A percentile compares a stretch with the other conserved stretches of the same genome.
Conservation (phyloP, 2,888 invertebrate genomes). For the Polymixis lichenea region DNA sequence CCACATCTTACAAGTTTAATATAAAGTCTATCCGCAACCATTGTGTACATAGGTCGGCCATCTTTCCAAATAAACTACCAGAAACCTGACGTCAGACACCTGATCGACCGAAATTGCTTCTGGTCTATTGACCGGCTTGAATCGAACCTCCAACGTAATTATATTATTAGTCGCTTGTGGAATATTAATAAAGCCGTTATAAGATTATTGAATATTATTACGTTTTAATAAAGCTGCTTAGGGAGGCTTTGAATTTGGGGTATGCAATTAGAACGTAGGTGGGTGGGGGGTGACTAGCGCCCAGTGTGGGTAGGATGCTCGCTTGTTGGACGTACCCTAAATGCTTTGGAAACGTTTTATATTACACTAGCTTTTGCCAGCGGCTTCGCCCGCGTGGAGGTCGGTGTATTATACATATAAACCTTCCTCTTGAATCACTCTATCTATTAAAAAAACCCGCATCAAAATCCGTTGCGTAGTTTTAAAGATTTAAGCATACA, state of each 20-base stretch:
- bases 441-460: no score
- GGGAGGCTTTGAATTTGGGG: constrained; percentile 43
- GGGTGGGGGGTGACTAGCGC: neutral
- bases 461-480: no score
- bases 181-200: constrained; percentile 47
- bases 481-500: no score
- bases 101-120: constrained; percentile 43
- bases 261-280: constrained; percentile 40
- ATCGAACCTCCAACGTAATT: constrained; percentile 39
- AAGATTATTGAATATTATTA: constrained; percentile 50
- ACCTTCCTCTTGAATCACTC: no score
- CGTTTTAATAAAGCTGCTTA: constrained; percentile 50
- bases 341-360: constrained; percentile 20
- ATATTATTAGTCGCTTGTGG: constrained; percentile 37
- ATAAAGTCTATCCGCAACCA: constrained; percentile 10
- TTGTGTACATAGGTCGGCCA: constrained; percentile 28
- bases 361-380: no score
- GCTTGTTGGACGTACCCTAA: constrained; percentile 23
- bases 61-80: constrained; percentile 35
- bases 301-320: constrained; percentile 6
- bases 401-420: no score
- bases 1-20: constrained; percentile 39
- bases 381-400: no score
- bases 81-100: constrained; percentile 11
- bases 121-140: constrained; percentile 34